A percentile compares a stretch with the other conserved stretches of the same genome.
These are phyloP conservation scores for Zingel zingel DNA, from an alignment of 2,113 vertebrate genomes.

Conservation along the genomic window DNA sequence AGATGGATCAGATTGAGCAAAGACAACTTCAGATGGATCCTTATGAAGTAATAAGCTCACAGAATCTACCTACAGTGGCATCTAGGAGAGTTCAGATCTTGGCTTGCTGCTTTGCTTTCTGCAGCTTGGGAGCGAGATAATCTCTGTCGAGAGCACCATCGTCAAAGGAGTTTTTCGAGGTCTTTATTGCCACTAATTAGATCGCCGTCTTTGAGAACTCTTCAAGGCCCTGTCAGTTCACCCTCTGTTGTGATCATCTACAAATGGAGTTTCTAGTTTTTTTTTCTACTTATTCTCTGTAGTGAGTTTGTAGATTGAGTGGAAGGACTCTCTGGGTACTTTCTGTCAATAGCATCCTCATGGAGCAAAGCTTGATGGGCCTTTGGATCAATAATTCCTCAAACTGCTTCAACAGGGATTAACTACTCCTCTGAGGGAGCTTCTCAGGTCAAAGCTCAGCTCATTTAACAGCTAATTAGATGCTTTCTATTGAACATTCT, in stretches of 20 bases:
- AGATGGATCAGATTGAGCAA: constrained; percentile 14
- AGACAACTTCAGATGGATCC: constrained; percentile 15
- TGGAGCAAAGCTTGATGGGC: constrained; percentile 65
- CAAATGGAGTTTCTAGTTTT: background rate
- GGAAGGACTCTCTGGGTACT: constrained; percentile 41
- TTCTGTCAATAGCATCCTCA: constrained; percentile 65
- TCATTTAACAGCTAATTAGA: constrained; percentile 81
- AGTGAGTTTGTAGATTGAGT: constrained; percentile 46
- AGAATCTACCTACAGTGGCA: constrained; percentile 23
- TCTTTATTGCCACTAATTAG: constrained; percentile 66
- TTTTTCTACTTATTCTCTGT: constrained; percentile 7
- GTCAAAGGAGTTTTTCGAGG: constrained; percentile 49
- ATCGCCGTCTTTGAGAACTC: constrained; percentile 43
- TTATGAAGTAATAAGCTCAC: constrained; percentile 10
- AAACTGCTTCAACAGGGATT: constrained; percentile 79
- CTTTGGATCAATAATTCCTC: constrained; percentile 77
- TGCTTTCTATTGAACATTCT: constrained; percentile 72
- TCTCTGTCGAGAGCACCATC: constrained; percentile 42
- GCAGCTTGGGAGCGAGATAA: constrained; percentile 29
- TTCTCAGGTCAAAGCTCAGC: constrained; percentile 67
- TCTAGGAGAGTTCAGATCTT: constrained; percentile 34
- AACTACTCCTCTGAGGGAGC: constrained; percentile 63
- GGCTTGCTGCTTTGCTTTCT: constrained; percentile 19
- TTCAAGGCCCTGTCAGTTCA: constrained; percentile 40
- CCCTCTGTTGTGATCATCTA: constrained; percentile 52